A percentile compares a stretch with the other conserved stretches of the same genome.
phyloP scores from a whole-genome alignment of 2,797 vertebrate species.

The Lacerta agilis region DNA sequence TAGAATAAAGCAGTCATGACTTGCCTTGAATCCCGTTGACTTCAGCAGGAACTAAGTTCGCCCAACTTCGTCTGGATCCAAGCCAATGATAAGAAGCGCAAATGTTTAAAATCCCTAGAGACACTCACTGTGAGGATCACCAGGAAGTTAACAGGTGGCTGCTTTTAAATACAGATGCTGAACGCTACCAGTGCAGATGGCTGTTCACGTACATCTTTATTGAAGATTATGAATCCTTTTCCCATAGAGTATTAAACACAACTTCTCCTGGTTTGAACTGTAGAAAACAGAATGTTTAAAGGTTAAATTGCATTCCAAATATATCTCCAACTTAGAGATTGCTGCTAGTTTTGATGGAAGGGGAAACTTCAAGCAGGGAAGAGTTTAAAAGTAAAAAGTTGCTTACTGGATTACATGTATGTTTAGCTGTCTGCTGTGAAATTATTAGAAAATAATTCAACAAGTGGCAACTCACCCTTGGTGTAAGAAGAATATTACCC shows the following conservation, averaged over 20 bases:
- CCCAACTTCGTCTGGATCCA: not conserved
- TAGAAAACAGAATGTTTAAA: slow-evolving; percentile 40
- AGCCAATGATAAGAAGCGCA: slow-evolving; percentile 14
- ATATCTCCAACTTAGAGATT: not conserved
- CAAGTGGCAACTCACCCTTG: no score
- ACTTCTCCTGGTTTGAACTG: slow-evolving; percentile 47
- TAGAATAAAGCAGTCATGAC: no score
- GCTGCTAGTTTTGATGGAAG: not conserved
- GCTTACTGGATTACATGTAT: not conserved
- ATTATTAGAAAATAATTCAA: not conserved
- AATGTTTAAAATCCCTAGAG: slow-evolving; percentile 41
- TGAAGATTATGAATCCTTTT: slow-evolving; percentile 48
- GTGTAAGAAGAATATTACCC: no score
- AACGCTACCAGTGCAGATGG: slow-evolving; percentile 63
- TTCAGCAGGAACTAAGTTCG: not conserved
- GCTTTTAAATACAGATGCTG: slow-evolving; percentile 62
- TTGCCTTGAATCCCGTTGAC: no score
- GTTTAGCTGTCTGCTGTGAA: not conserved
- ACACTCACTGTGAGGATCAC: slow-evolving; percentile 17
- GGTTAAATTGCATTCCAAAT: slow-evolving; percentile 44
- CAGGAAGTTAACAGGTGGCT: slow-evolving; percentile 58
- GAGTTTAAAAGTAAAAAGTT: not conserved
- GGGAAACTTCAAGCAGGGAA: not conserved
- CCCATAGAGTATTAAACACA: slow-evolving; percentile 54
- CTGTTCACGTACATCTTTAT: slow-evolving; percentile 61